These are phyloP conservation scores for Bombylius major DNA, from an alignment of 2,888 invertebrate species.

Conservation along the genomic window DNA sequence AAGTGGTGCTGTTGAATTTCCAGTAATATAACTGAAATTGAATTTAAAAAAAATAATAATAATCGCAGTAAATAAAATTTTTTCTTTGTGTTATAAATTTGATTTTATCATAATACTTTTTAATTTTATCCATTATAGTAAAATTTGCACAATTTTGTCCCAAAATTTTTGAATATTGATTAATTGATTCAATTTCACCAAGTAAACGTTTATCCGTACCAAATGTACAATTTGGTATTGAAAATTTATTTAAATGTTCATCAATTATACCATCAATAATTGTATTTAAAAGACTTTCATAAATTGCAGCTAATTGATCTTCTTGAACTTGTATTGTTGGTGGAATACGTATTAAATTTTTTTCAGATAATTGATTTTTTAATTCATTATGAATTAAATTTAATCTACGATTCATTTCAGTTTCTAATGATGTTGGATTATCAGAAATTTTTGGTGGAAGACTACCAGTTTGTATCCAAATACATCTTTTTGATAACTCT, in stretches of 20 bases:
- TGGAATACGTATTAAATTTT: conserved; percentile 53
- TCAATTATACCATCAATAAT: conserved; percentile 57
- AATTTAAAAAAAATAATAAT: not conserved
- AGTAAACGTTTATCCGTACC: conserved; percentile 57
- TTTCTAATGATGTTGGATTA: conserved; percentile 43
- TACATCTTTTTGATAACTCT: conserved; percentile 63
- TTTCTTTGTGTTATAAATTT: no score
- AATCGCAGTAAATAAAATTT: no score
- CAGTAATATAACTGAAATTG: conserved; percentile 47
- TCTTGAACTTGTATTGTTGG: conserved; percentile 30
- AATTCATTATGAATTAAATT: conserved; percentile 59
- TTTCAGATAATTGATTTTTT: conserved; percentile 59
- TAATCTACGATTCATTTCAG: conserved; percentile 55
- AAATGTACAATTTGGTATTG: conserved; percentile 50
- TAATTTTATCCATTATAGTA: conserved; percentile 31
- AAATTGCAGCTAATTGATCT: conserved; percentile 40
- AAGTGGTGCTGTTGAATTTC: conserved; percentile 49
- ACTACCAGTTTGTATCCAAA: conserved; percentile 63
- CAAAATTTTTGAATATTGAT: conserved; percentile 51
- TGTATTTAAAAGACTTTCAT: conserved; percentile 53
- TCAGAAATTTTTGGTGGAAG: conserved; percentile 40
- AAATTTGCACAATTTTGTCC: conserved; percentile 46
- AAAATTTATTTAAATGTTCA: conserved; percentile 46
- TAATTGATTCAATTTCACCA: conserved; percentile 58
- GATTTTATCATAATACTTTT: conserved; percentile 18